Evolutionary conservation across 2,888 invertebrate genomes (phyloP), one percentile per base, ranked within the genome.

Genomic region (Cybosia mesomella): DNA sequence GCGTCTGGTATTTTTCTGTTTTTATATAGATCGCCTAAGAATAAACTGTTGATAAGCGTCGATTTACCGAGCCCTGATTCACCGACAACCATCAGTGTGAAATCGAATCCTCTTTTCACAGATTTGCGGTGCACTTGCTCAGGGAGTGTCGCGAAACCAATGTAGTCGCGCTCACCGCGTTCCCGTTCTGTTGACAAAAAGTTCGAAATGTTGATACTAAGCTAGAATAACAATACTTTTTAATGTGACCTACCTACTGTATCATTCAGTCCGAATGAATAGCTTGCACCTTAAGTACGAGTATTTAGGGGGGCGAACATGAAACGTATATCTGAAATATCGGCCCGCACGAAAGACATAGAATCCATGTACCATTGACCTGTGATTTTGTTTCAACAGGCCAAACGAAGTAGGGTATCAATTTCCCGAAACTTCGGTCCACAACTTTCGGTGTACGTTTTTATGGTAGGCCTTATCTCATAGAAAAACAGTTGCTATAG

Each of bases 101-200:
- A 99, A 91, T 99, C 99, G 92, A 99, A 99, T 67, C 99, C 99
- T 83, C 98, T 96, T 93, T 99, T 99, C 65, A 99, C 99, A 0
- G 98, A 98, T 94, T 99, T 99, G 80, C 99, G 96, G 93, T 99
- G 99, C 67, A 99, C 98, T 94, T 99, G 99, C 90, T 99, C 98
- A 28, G 99, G 99, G 72, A 99, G 95, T 68, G 98, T 99, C 76
- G 99, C 99, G 90, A 99, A 99, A 70, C 99, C 99, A 84, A 99
- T 98, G 93, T 98, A 98, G 89, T 98, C 97, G 68, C 97, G 96
- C 85, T 97, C 97, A 54, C 94, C 96, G 71, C 95, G 92, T 64
- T 95, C 95, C 59, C 95, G 89, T 89, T 95, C 95, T 95, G 87
- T 67, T 68, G 73, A 83, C 72, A 83, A 83, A 66, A 66, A 55